phyloP scores from a whole-genome alignment of 2,888 invertebrate genomes.

The Odiellus spinosus region DNA sequence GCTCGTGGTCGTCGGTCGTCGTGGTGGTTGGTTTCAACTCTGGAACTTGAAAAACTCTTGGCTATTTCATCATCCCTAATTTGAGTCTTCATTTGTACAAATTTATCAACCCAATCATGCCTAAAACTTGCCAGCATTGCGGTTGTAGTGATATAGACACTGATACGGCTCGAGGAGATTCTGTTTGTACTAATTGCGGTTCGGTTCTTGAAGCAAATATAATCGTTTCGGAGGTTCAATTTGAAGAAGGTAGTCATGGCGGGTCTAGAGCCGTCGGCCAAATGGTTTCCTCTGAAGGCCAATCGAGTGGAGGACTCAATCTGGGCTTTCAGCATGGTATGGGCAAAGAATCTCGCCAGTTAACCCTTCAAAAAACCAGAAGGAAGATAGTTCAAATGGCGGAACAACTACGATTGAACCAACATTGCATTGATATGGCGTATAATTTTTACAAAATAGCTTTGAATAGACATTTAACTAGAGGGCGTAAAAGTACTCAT shows the following conservation, averaged over 20 bases:
- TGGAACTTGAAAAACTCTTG: too few species aligned
- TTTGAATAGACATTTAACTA: slow-evolving; percentile 59
- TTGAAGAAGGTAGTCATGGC: slow-evolving; percentile 80
- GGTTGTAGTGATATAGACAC: slow-evolving; percentile 67
- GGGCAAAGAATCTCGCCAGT: slow-evolving; percentile 77
- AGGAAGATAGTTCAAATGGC: slow-evolving; percentile 70
- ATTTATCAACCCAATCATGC: slow-evolving; percentile 10
- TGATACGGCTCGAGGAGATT: slow-evolving; percentile 84
- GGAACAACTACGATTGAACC: slow-evolving; percentile 67
- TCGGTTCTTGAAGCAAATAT: slow-evolving; percentile 88
- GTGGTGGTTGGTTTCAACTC: too few species aligned
- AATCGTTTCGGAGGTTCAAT: slow-evolving; percentile 91
- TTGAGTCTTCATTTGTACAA: too few species aligned
- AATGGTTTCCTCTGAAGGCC: slow-evolving; percentile 55
- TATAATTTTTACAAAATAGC: slow-evolving; percentile 90
- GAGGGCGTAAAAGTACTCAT: slow-evolving; percentile 74
- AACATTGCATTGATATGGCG: slow-evolving; percentile 82
- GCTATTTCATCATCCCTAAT: too few species aligned
- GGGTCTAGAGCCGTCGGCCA: slow-evolving; percentile 76
- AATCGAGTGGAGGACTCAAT: slow-evolving; percentile 9
- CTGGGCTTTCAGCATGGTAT: slow-evolving; percentile 27
- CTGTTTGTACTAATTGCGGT: slow-evolving; percentile 90
- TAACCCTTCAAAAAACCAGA: slow-evolving; percentile 65
- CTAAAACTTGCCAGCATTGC: slow-evolving; percentile 31
- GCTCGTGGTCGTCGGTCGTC: too few species aligned